These are phyloP conservation scores for Fabriciana adippe DNA, from an alignment of 2,888 invertebrate species.

Conservation along the genomic window DNA sequence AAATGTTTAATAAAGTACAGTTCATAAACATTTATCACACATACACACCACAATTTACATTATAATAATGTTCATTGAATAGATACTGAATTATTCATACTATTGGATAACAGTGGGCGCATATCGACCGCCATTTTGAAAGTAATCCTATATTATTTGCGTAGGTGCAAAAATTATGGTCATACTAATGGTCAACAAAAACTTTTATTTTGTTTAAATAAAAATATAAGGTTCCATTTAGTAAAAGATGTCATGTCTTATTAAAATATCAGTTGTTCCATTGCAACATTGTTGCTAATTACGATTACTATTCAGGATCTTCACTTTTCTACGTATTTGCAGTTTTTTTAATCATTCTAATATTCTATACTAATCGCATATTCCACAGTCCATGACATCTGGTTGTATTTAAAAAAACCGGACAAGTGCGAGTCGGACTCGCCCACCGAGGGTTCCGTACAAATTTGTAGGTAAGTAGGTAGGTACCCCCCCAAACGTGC, in stretches of 20 bases:
- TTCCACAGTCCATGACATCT: constrained; percentile 43
- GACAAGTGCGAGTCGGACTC: too few relatives aligned
- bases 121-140: constrained; percentile 68
- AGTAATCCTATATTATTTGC: constrained; percentile 57
- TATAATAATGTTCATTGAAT: constrained; percentile 32
- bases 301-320: too few relatives aligned
- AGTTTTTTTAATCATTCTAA: too few relatives aligned
- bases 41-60: constrained; percentile 31
- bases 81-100: constrained; percentile 45
- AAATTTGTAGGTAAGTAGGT: too few relatives aligned
- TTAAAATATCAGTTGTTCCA: too few relatives aligned
- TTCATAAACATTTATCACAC: constrained; percentile 28
- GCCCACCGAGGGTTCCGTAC: too few relatives aligned
- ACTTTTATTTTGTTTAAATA: constrained; percentile 50
- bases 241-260: background rate
- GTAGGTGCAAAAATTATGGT: constrained; percentile 60
- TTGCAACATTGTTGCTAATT: too few relatives aligned
- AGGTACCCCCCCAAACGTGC: too few relatives aligned
- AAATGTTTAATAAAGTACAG: constrained; percentile 18
- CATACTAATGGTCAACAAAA: constrained; percentile 41
- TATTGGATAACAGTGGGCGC: constrained; percentile 61
- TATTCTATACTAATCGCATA: too few relatives aligned
- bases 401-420: constrained; percentile 50
- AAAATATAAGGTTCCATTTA: constrained; percentile 3
- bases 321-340: too few relatives aligned